phyloP scores from a whole-genome alignment of 2,797 vertebrate genomes.

The Sebastes baramenuke region DNA sequence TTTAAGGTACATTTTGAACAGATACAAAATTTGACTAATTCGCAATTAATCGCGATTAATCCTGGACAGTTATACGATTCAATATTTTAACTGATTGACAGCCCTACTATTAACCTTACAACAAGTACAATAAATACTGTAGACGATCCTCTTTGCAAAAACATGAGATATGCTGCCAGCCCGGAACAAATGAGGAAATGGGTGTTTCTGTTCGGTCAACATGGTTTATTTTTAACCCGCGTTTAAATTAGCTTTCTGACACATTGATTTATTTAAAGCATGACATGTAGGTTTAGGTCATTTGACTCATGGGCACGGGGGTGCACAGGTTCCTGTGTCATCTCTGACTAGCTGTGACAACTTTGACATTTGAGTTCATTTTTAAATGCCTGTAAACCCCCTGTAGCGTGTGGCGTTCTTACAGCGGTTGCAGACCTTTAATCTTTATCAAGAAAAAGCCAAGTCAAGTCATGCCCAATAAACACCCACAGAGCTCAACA shows the following conservation, averaged over 20 bases:
- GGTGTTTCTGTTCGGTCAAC: constrained; percentile 7
- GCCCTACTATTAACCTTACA: too few relatives aligned
- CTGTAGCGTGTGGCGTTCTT: neutral
- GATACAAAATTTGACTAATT: too few relatives aligned
- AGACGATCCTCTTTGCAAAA: neutral
- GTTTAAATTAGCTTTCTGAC: constrained; percentile 16
- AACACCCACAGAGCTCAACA: constrained; percentile 29
- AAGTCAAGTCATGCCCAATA: neutral
- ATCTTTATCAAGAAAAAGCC: constrained; percentile 7
- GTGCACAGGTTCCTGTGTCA: neutral
- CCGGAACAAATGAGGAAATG: constrained; percentile 33
- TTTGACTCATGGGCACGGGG: constrained; percentile 31
- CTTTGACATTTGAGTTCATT: neutral
- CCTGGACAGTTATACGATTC: too few relatives aligned
- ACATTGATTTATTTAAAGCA: constrained; percentile 20
- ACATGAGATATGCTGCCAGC: neutral
- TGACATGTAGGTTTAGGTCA: neutral
- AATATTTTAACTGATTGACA: too few relatives aligned
- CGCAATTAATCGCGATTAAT: too few relatives aligned
- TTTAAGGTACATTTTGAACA: too few relatives aligned
- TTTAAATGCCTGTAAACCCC: neutral
- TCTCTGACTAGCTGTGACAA: neutral
- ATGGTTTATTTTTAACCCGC: constrained; percentile 24
- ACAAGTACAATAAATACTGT: too few relatives aligned
- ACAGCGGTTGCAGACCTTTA: constrained; percentile 7